Base-by-base conservation (phyloP, 2,797 vertebrate species). In the Rhinatrema bivittatum region DNA sequence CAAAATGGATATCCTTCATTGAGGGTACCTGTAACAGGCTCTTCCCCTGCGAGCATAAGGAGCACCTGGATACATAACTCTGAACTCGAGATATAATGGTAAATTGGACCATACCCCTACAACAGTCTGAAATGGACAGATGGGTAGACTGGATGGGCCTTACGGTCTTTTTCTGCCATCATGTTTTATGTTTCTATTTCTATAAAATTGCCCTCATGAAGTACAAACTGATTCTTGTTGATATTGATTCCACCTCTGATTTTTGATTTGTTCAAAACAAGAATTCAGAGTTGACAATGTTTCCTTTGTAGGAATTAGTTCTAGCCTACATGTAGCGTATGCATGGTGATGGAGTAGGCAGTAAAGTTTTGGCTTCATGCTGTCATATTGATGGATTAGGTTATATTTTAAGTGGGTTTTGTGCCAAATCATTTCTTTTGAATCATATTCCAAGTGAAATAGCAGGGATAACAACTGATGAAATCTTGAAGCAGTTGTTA, bases 361-460 rank as follows among this genome's bases (percentile, higher is more conserved):
- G 40, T 18, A 22, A 21, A 27, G 37, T 62, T 46, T 40, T 18
- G 3, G 9, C 63, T 52, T 58, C 43, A 12, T 25, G 36, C 45
- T 65, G 51, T 54, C 61, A 32, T 1, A 2, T 43, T 71, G 65
- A 67, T 4, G 0, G 53, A 74, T 70, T 64, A 60, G 42, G 23
- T 54, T 41, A 46, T 39, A 30, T 29, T 60, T 47, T 41, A 45
- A 25, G 13, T 23, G 37, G 15, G 20, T 65, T 63, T 44, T 5
- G 10, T 50, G 52, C 40, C 50, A 59, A 71, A 38, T 34, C 37
- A 52, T 47, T 37, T 35, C 56, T 63, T 67, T 74, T 58, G 49
- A 53, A 54, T 65, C 16, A 6, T 26, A 46, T 43, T 68, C 46
- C 56, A 70, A 70, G 45, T 50, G 62, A 72, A 74, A 57, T 57